Evolutionary conservation across 2,797 vertebrate species (phyloP), one percentile per base, ranked within the genome.

Genomic region (Sternarchorhynchus goeldii): DNA sequence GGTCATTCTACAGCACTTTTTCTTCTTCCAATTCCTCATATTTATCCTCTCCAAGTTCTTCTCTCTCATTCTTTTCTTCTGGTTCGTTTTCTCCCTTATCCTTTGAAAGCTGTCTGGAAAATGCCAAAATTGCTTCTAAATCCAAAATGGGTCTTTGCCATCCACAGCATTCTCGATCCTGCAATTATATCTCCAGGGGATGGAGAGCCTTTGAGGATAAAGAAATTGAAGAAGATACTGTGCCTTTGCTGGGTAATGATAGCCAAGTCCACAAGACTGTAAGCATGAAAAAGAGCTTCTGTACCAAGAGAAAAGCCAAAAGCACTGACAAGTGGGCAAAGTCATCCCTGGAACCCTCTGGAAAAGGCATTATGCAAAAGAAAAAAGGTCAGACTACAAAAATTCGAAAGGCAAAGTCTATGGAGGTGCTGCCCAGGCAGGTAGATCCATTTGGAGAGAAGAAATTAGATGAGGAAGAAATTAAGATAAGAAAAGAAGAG

Each of bases 351-450:
- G 36, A 56, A n/a, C 39, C 82, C 7, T 31, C 82, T 1, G 41
- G 73, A 32, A 89, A 85, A 5, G 71, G 83, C 4, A 77, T 75
- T 20, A 25, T 50, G 21, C 91, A 88, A 55, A 91, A 87, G 2
- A 81, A 81, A 25, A 69, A 79, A 0, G 83, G 10, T 16, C 59
- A 25, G 21, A 32, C 85, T 25, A 86, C 84, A 81, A 89, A 85
- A 63, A 57, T 93, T 75, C 89, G 92, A 58, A 95, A 94, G 83
- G 86, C 93, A 53, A 94, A 89, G 81, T 95, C 94, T 18, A 92
- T 94, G 88, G 94, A 95, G 81, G 90, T 88, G 57, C 88, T 95
- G 31, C 84, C 84, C 5, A 72, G 84, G 70, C 84, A 82, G 16
- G 65, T 70, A 5, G 80, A 88, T 16, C 82, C 71, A 39, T 80